These are phyloP conservation scores for Takifugu bimaculatus DNA, from an alignment of 2,113 vertebrate species.

Conservation along the genomic window DNA sequence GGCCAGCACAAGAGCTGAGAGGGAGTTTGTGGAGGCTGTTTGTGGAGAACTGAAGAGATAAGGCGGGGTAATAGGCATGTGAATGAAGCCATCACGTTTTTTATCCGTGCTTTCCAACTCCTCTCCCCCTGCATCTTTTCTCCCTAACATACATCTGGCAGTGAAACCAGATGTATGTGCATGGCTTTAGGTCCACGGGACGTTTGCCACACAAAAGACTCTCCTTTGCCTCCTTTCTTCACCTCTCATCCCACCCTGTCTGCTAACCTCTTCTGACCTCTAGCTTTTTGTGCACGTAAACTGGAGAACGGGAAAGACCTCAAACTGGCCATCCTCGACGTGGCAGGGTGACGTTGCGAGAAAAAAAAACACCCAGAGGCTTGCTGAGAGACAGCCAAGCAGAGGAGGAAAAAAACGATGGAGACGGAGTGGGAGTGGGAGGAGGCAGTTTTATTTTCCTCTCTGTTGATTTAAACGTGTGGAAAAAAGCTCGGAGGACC, in stretches of 20 bases:
- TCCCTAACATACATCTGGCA: no score
- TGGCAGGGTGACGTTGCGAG: slow-evolving; percentile 67
- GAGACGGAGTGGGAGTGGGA: background rate
- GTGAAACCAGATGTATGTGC: no score
- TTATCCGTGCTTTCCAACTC: no score
- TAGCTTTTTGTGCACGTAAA: background rate
- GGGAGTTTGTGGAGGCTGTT: no score
- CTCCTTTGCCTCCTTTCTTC: background rate
- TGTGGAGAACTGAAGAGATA: background rate
- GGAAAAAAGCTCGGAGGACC: background rate
- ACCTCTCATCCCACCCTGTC: background rate
- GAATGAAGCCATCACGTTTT: background rate
- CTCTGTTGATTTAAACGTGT: background rate
- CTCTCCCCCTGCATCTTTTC: no score
- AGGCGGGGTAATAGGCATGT: slow-evolving; percentile 12
- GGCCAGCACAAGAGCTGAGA: no score
- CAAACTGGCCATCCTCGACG: slow-evolving; percentile 49
- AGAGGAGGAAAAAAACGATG: background rate
- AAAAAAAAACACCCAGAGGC: slow-evolving; percentile 4
- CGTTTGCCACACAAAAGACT: background rate
- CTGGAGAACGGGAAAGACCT: slow-evolving; percentile 9
- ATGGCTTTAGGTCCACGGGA: background rate
- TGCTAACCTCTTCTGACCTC: slow-evolving; percentile 57
- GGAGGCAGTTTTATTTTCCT: background rate
- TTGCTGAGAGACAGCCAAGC: slow-evolving; percentile 10